phyloP scores from a whole-genome alignment of 2,113 vertebrate species.

The Marcusenius ussheri region DNA sequence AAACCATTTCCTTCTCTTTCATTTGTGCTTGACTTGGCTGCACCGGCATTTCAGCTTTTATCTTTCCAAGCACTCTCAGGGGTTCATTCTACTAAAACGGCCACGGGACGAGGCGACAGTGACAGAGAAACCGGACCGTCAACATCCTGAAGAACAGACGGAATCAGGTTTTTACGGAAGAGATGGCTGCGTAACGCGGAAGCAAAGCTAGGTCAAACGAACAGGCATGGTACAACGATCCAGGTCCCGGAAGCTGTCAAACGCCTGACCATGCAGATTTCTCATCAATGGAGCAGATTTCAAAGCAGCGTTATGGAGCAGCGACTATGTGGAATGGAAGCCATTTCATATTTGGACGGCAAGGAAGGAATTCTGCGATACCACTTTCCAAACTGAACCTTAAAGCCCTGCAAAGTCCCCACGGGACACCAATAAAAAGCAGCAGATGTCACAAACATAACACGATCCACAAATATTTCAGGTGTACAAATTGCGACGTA shows the following conservation, averaged over 20 bases:
- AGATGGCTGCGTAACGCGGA: neutral
- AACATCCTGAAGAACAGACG: neutral
- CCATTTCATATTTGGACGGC: neutral
- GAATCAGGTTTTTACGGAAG: neutral
- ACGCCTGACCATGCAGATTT: neutral
- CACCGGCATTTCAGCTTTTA: neutral
- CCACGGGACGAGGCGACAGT: neutral
- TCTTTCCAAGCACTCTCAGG: neutral
- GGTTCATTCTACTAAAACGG: neutral
- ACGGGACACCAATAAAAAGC: neutral
- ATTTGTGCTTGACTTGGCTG: neutral
- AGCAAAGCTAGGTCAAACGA: conserved; percentile 5
- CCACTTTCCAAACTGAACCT: neutral
- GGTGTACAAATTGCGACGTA: too few relatives aligned
- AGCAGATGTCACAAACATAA: too few relatives aligned
- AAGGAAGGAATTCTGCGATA: neutral
- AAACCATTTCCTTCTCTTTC: neutral
- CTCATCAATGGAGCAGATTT: neutral
- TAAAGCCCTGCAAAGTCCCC: neutral
- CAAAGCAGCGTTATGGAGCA: neutral
- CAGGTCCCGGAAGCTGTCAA: neutral
- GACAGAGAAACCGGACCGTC: neutral
- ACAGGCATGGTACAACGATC: neutral
- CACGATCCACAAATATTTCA: too few relatives aligned
- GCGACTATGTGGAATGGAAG: neutral